Evolutionary conservation across 2,113 vertebrate species (phyloP).

Genomic region (Myodes glareolus): DNA sequence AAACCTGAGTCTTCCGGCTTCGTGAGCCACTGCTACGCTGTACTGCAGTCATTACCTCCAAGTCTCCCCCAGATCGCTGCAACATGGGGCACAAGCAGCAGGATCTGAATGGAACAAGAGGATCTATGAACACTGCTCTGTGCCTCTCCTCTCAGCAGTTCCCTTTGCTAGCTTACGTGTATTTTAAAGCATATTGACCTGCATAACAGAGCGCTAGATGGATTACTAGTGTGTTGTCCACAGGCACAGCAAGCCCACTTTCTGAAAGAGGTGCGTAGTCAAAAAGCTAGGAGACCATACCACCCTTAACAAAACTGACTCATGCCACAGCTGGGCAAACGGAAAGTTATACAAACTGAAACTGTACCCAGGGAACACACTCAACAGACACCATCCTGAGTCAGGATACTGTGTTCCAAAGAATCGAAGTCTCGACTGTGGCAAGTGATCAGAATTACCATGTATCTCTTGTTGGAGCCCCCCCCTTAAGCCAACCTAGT

Average conservation of each 20-base stretch:
- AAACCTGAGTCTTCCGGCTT: neutral
- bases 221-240: neutral
- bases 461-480: neutral
- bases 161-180: neutral
- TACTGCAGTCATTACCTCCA: neutral
- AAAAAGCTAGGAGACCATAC: neutral
- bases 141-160: neutral
- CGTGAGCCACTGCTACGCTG: accelerated
- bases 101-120: neutral
- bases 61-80: neutral
- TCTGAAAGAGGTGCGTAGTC: neutral
- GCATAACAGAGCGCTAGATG: neutral
- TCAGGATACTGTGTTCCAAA: neutral
- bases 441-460: neutral
- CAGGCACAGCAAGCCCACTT: neutral
- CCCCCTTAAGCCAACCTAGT: neutral
- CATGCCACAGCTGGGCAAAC: neutral
- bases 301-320: neutral
- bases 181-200: neutral
- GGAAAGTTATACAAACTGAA: neutral
- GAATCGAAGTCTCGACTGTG: constrained; percentile 32
- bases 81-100: neutral
- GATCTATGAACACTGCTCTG: neutral
- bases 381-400: neutral
- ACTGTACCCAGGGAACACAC: neutral